Evolutionary conservation across 2,888 invertebrate genomes (phyloP), one percentile per base, ranked within the genome.

Genomic region (Tipula unca): DNA sequence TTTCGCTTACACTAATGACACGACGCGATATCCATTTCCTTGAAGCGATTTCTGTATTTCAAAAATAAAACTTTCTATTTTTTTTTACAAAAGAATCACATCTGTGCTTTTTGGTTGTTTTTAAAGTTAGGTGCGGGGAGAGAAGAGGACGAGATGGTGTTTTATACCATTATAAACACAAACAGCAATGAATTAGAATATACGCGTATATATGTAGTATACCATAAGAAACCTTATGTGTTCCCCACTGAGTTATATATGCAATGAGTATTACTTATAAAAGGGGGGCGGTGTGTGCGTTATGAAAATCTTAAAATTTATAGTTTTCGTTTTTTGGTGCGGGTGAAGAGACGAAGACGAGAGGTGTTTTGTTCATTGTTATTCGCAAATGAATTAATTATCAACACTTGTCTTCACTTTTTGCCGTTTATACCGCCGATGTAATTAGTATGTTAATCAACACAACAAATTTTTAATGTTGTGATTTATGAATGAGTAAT

Each of bases 401-500:
- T 54, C 48, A 54, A 54, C 48, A 54, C 48, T 54, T 54, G 48
- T 54, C 48, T 54, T 54, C 48, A 54, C 17, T 54, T 54, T 54
- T 54, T 54, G 48, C 48, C 17, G 17, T 54, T 54, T 54, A 54
- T 54, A 8, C 48, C 48, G 48, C 48, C 48, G 17, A 69, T 69
- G 69, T 69, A 69, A 25, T 69, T 69, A 69, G 69, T 69, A 25
- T 69, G 69, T 69, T 69, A 69, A 69, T 69, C 69, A 69, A 69
- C 69, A 69, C 10, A 69, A 69, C 69, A 69, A 69, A 69, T 69
- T 69, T 69, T 69, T 69, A 69, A 25, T 69, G 69, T 69, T 69
- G 69, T 69, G 69, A 69, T 69, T 69, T 69, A 69, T 69, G 69
- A 69, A 69, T 69, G 25, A 69, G 69, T 69, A 69, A 69, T 69